phyloP scores from a whole-genome alignment of 2,797 vertebrate genomes.

The Myotis daubentonii region DNA sequence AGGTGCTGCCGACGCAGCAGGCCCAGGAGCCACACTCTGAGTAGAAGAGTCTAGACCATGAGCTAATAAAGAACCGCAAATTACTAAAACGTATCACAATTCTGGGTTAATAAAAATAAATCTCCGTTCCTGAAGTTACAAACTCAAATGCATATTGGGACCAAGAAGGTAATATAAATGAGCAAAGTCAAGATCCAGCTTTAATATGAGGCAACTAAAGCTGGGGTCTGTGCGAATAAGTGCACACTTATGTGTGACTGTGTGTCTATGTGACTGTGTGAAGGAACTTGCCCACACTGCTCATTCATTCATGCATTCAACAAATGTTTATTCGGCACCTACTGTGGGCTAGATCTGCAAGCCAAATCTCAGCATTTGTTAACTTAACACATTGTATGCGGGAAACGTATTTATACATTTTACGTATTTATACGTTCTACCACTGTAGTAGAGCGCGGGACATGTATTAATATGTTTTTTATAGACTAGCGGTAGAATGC shows the following conservation, averaged over 20 bases:
- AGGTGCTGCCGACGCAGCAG: neutral
- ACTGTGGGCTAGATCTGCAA: neutral
- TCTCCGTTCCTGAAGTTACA: neutral
- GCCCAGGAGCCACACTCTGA: neutral
- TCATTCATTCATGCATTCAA: neutral
- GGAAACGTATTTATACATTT: too few species aligned
- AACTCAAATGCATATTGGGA: neutral
- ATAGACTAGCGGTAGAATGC: too few species aligned
- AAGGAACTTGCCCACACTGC: neutral
- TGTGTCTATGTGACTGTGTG: neutral
- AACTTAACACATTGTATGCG: too few species aligned
- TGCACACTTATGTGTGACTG: rapidly evolving
- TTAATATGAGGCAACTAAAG: neutral
- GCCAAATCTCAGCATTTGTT: neutral
- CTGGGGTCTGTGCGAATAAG: neutral
- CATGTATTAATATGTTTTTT: too few species aligned
- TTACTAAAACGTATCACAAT: neutral
- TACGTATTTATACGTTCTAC: too few species aligned
- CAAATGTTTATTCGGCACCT: neutral
- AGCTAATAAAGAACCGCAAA: neutral
- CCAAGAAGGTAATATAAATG: neutral
- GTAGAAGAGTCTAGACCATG: too few species aligned
- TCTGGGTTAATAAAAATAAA: neutral
- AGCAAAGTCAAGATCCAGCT: neutral
- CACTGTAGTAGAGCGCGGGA: too few species aligned